Conservation (phyloP, 92 coral and sea anemone species). For the Palythoa grandiflora region DNA sequence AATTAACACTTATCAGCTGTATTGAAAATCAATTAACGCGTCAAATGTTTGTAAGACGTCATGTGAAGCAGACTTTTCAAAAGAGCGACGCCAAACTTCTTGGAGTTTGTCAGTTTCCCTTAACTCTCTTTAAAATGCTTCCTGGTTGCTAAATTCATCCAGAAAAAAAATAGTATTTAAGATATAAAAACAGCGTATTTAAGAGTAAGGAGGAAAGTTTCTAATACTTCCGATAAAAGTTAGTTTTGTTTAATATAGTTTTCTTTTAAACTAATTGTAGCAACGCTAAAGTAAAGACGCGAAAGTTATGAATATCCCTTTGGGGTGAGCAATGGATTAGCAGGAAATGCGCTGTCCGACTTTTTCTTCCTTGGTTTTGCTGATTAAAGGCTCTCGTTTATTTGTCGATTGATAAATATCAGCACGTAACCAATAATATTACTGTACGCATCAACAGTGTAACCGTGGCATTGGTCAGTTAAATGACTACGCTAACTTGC, state of each 20-base stretch:
- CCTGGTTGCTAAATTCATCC: conserved; percentile 5
- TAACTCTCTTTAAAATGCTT: conserved; percentile 16
- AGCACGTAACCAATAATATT: neutral
- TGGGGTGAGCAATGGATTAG: conserved; percentile 22
- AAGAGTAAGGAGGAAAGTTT: neutral
- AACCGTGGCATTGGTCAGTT: neutral
- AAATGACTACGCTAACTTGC: neutral
- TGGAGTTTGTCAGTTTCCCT: conserved; percentile 55
- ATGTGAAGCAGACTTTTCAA: conserved; percentile 54
- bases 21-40: conserved; percentile 75
- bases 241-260: neutral
- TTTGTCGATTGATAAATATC: neutral
- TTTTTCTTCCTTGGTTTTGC: conserved; percentile 2
- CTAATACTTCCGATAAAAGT: neutral
- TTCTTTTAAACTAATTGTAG: neutral
- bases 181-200: neutral
- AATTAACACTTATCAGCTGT: conserved; percentile 79
- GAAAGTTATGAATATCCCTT: neutral
- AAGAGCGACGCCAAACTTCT: conserved; percentile 72
- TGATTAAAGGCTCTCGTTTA: neutral
- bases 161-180: neutral
- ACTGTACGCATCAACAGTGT: conserved; percentile 8
- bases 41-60: conserved; percentile 61
- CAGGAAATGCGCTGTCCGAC: conserved; percentile 38
- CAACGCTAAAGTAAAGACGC: neutral